These are phyloP conservation scores for Leuctra nigra DNA, from an alignment of 2,888 invertebrate genomes.

Conservation along the genomic window DNA sequence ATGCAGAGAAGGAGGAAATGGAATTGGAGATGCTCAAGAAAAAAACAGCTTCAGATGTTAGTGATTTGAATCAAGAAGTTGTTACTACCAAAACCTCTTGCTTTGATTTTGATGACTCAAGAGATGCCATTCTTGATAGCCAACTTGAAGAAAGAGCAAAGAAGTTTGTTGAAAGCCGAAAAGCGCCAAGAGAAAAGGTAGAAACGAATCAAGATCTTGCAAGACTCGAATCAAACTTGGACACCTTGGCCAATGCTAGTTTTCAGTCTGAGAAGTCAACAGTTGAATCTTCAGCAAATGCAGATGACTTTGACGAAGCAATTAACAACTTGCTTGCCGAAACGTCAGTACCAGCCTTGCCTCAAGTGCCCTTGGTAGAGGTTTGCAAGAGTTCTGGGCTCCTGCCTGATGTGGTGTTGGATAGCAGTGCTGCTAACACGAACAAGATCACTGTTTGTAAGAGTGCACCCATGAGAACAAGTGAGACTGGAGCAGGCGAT, in stretches of 20 bases:
- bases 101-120: constrained; percentile 73
- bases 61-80: too few species aligned
- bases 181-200: constrained; percentile 60
- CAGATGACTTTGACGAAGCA: constrained; percentile 37
- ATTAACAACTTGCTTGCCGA: constrained; percentile 40
- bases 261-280: constrained; percentile 28
- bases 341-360: constrained; percentile 31
- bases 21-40: constrained; percentile 23
- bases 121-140: constrained; percentile 50
- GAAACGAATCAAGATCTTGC: constrained; percentile 32
- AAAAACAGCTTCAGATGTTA: constrained; percentile 5
- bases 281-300: constrained; percentile 30
- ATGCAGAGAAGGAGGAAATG: constrained; percentile 41
- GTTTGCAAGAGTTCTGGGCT: neutral
- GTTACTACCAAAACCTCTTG: constrained; percentile 50
- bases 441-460: neutral
- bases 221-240: constrained; percentile 31
- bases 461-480: too few species aligned
- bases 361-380: constrained; percentile 9
- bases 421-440: neutral
- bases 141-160: constrained; percentile 35
- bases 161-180: constrained; percentile 46
- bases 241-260: constrained; percentile 32
- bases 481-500: constrained; percentile 9
- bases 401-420: constrained; percentile 19